Conservation (phyloP, 2,113 vertebrate species). For the Gila orcuttii region DNA sequence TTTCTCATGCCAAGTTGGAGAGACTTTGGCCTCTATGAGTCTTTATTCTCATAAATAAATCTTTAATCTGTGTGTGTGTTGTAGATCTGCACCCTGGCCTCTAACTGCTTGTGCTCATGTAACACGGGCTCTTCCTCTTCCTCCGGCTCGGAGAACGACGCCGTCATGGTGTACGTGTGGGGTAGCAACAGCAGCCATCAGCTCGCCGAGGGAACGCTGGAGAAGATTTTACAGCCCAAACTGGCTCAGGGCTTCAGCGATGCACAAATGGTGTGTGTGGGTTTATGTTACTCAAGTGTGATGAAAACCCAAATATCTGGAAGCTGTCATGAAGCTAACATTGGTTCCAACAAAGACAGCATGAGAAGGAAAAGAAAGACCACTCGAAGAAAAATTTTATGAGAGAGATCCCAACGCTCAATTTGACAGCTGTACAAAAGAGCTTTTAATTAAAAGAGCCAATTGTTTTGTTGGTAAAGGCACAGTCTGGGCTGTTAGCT, state of each 20-base stretch:
- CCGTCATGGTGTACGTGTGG: constrained; percentile 80
- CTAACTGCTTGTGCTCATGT: constrained; percentile 79
- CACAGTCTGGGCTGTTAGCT: not conserved
- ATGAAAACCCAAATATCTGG: constrained; percentile 12
- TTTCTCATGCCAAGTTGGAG: not conserved
- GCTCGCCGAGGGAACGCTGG: constrained; percentile 81
- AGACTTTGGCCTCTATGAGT: not conserved
- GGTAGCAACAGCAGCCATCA: constrained; percentile 85
- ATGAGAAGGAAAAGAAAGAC: not conserved
- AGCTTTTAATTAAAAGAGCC: not conserved
- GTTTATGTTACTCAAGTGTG: constrained; percentile 14
- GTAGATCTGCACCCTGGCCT: constrained; percentile 81
- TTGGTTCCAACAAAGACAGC: not conserved
- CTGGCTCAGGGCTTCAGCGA: constrained; percentile 81
- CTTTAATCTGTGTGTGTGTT: constrained; percentile 16
- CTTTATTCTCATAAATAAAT: not conserved
- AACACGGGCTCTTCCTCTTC: constrained; percentile 65
- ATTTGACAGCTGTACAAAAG: not conserved
- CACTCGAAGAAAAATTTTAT: not conserved
- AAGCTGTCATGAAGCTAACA: not conserved
- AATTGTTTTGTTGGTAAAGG: not conserved
- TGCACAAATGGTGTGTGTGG: constrained; percentile 75
- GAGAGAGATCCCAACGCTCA: not conserved
- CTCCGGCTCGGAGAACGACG: constrained; percentile 67
- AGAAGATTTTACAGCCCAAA: constrained; percentile 83